Conservation (phyloP, 2,888 invertebrate genomes). For the Dioctria linearis region DNA sequence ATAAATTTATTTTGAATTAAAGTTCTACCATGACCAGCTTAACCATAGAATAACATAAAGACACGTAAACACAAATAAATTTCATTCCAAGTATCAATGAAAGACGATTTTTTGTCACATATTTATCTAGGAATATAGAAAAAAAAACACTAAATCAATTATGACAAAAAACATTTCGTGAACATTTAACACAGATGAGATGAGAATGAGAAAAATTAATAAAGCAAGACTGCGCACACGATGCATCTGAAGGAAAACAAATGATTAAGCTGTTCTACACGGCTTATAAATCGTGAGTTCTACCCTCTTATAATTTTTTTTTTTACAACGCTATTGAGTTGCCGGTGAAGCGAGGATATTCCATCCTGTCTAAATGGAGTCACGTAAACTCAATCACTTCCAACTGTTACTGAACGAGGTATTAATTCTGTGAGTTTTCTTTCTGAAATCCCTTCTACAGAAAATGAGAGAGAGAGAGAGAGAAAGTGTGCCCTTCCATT, state of each 20-base stretch:
- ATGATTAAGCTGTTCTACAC: constrained; percentile 54
- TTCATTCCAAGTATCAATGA: too few species aligned
- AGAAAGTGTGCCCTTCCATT: background rate
- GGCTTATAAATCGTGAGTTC: constrained; percentile 45
- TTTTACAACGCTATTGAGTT: constrained; percentile 29
- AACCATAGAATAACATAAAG: too few species aligned
- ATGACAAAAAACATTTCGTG: constrained; percentile 11
- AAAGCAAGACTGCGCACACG: constrained; percentile 6
- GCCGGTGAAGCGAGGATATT: constrained; percentile 46
- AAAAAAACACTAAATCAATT: constrained; percentile 22
- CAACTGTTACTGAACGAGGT: constrained; percentile 64
- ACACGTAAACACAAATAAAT: too few species aligned
- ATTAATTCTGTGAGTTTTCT: constrained; percentile 61
- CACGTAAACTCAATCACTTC: constrained; percentile 68
- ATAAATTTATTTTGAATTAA: too few species aligned
- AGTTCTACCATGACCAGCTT: too few species aligned
- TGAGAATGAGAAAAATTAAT: constrained; percentile 28
- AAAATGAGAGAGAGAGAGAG: background rate
- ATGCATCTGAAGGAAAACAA: constrained; percentile 35
- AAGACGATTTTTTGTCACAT: too few species aligned
- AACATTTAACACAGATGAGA: constrained; percentile 30
- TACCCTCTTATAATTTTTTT: constrained; percentile 48
- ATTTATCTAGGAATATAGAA: background rate
- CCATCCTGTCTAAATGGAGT: constrained; percentile 64
- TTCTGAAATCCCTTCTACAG: constrained; percentile 51